Percentiles rank a stretch among this genome's conserved stretches.
phyloP scores from a whole-genome alignment of 2,888 invertebrate species.

The Arge pagana region DNA sequence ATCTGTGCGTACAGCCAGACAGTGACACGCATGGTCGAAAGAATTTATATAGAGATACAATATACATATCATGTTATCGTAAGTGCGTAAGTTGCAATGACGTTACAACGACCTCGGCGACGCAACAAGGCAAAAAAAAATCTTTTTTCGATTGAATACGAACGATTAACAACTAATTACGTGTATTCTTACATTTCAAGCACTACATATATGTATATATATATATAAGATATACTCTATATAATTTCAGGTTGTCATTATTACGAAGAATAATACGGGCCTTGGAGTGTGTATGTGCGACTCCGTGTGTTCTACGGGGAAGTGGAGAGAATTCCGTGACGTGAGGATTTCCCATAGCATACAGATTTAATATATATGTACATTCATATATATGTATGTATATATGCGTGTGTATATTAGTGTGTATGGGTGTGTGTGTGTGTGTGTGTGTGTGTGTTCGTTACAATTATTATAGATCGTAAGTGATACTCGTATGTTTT shows the following conservation, averaged over 20 bases:
- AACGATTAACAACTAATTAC: too few relatives aligned
- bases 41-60: too few relatives aligned
- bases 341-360: conserved; percentile 26
- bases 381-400: conserved; percentile 34
- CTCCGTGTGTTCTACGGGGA: neutral
- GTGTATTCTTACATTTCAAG: conserved; percentile 4
- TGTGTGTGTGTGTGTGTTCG: conserved; percentile 28
- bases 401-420: conserved; percentile 28
- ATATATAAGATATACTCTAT: conserved; percentile 1
- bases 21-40: too few relatives aligned
- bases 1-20: too few relatives aligned
- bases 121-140: too few relatives aligned
- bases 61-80: too few relatives aligned
- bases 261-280: neutral
- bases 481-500: conserved; percentile 41
- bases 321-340: conserved; percentile 19
- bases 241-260: too few relatives aligned
- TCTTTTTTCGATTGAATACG: too few relatives aligned
- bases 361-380: conserved; percentile 11
- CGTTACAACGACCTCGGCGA: too few relatives aligned
- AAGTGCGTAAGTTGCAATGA: too few relatives aligned
- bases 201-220: conserved; percentile 4
- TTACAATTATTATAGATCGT: conserved; percentile 38
- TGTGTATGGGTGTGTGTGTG: conserved; percentile 30
- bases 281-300: neutral